Evolutionary conservation across 2,888 invertebrate genomes (phyloP).

Genomic region (Drosophila affinis): DNA sequence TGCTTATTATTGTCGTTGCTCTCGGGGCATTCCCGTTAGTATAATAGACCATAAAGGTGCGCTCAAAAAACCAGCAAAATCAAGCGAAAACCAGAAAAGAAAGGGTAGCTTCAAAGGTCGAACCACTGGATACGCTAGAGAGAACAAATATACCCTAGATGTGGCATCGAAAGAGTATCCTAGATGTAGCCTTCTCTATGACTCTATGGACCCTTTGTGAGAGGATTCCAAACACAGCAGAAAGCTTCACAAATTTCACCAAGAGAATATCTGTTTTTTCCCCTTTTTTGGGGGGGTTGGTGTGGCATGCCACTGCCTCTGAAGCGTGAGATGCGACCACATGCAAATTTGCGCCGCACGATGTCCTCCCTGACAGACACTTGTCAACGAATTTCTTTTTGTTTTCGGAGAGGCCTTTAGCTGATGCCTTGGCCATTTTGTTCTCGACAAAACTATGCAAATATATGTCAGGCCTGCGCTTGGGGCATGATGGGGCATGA

Average conservation of each 20-base stretch:
- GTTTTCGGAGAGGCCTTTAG: constrained; percentile 22
- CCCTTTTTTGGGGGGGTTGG: constrained; percentile 3
- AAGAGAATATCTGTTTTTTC: constrained; percentile 12
- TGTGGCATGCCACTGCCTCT: constrained; percentile 6
- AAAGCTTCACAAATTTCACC: constrained; percentile 25
- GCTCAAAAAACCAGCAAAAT: constrained; percentile 42
- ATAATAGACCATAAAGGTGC: constrained; percentile 78
- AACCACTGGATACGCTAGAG: neutral
- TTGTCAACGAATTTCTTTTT: constrained; percentile 67
- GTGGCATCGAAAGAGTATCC: too few relatives aligned
- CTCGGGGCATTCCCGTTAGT: constrained; percentile 76
- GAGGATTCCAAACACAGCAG: constrained; percentile 10
- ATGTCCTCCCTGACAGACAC: constrained; percentile 70
- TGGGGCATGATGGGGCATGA: constrained; percentile 25
- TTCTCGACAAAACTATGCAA: constrained; percentile 71
- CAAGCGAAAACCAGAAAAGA: neutral
- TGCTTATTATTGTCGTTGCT: constrained; percentile 73
- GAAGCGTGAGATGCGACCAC: constrained; percentile 73
- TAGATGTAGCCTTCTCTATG: neutral
- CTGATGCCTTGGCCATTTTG: constrained; percentile 57
- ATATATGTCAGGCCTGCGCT: constrained; percentile 68
- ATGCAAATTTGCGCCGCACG: constrained; percentile 68
- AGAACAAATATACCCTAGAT: constrained; percentile 4
- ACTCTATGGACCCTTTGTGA: neutral
- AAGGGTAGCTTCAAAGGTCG: neutral